phyloP scores from a whole-genome alignment of 2,888 invertebrate species.

The Byasa hedistus region DNA sequence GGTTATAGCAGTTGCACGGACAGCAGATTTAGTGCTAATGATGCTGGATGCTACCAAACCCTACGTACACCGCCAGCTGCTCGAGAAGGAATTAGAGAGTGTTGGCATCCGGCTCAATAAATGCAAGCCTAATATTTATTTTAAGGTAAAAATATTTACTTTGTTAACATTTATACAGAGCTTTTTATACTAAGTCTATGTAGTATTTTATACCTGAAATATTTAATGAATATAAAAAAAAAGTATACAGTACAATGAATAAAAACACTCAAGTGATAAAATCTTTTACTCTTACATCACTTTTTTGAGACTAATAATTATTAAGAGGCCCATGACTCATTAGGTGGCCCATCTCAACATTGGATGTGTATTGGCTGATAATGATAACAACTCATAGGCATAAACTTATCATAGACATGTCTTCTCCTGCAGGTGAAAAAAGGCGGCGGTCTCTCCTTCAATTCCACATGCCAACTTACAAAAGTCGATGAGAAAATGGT shows the following conservation, averaged over 20 bases:
- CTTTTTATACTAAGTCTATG: slow-evolving; percentile 46
- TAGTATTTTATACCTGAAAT: slow-evolving; percentile 96
- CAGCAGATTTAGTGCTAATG: slow-evolving; percentile 98
- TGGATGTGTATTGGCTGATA: too few species aligned
- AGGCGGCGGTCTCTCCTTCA: slow-evolving; percentile 97
- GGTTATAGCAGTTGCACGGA: slow-evolving; percentile 99
- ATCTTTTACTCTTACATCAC: too few species aligned
- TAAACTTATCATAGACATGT: not conserved
- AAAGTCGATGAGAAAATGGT: slow-evolving; percentile 98
- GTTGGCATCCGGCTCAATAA: slow-evolving; percentile 99
- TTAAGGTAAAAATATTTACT: slow-evolving; percentile 84
- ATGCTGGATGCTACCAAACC: slow-evolving; percentile 99
- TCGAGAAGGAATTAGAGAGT: slow-evolving; percentile 97
- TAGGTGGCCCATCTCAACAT: too few species aligned
- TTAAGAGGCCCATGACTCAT: too few species aligned
- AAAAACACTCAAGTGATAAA: too few species aligned
- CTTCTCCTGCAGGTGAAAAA: slow-evolving; percentile 86
- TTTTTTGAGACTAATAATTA: too few species aligned
- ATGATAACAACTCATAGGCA: too few species aligned
- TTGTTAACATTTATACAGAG: slow-evolving; percentile 88
- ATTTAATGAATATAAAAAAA: not conserved
- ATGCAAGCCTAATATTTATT: slow-evolving; percentile 97
- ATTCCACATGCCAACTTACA: slow-evolving; percentile 95
- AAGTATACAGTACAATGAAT: too few species aligned
- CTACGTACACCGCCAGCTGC: slow-evolving; percentile 93